Conservation (phyloP, 2,797 vertebrate genomes). For the Darevskia mixta region DNA sequence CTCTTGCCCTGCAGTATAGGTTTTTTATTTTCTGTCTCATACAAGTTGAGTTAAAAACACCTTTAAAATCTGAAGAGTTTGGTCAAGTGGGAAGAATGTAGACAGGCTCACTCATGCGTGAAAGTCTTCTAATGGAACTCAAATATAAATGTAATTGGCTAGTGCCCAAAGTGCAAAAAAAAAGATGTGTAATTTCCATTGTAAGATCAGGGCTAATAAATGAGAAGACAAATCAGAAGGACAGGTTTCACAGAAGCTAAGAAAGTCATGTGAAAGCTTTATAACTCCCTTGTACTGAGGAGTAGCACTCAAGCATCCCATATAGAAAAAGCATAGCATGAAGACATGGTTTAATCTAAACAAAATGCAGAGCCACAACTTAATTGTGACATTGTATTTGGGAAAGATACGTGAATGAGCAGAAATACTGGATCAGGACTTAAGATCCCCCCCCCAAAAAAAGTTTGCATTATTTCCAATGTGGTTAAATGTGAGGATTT, state of each 20-base stretch:
- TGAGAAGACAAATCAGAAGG: slow-evolving; percentile 55
- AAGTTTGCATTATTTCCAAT: slow-evolving; percentile 13
- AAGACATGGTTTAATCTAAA: slow-evolving; percentile 61
- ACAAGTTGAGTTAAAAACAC: slow-evolving; percentile 53
- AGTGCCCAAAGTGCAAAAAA: slow-evolving; percentile 67
- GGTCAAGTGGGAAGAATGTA: slow-evolving; percentile 64
- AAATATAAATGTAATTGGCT: slow-evolving; percentile 71
- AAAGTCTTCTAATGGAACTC: slow-evolving; percentile 65
- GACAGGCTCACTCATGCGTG: slow-evolving; percentile 57
- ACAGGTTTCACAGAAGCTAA: slow-evolving; percentile 39
- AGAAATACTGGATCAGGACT: slow-evolving; percentile 24
- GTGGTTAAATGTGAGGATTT: slow-evolving; percentile 4
- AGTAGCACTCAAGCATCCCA: slow-evolving; percentile 70
- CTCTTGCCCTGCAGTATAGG: not conserved
- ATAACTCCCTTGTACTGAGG: slow-evolving; percentile 53
- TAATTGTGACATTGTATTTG: slow-evolving; percentile 42
- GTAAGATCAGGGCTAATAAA: slow-evolving; percentile 74
- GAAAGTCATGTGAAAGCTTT: slow-evolving; percentile 53
- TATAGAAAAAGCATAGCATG: slow-evolving; percentile 63
- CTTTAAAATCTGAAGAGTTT: slow-evolving; percentile 53
- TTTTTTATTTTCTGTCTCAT: not conserved
- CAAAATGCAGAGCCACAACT: slow-evolving; percentile 62
- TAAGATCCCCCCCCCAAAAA: not conserved
- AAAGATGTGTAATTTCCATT: slow-evolving; percentile 62
- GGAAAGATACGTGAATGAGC: slow-evolving; percentile 37